Base-by-base conservation (phyloP, 1,140 invertebrate species). In the Pseudomyrmex pallidus region DNA sequence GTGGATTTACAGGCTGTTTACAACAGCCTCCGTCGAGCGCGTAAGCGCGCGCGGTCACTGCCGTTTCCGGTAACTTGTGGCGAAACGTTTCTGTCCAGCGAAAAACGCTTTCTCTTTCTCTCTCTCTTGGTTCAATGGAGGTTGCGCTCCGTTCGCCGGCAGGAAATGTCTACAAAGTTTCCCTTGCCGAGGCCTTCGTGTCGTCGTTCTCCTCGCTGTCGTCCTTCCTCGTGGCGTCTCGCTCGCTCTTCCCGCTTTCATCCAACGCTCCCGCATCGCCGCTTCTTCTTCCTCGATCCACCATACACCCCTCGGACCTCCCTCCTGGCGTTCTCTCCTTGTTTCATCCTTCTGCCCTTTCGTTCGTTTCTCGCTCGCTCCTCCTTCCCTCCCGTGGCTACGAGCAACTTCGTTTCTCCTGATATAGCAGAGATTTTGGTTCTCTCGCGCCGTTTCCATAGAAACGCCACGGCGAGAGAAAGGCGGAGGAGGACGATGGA, bases 141-240 rank as follows among this genome's bases (percentile, higher is more conserved):
- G 78, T 52, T 72, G 63, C 63, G 22, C 35, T 35, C 64, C 59
- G 66, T 76, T 90, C 73, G 85, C 62, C 84, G 85, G 82, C 90
- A 91, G 90, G 90, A 92, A 92, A 90, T 88, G 89, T 91, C 89
- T 92, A 89, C 89, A 82, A 91, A 92, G 90, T 92, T 91, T 90
- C 87, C 85, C 84, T 67, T 46, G 15, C 76, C 61, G 78, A 67
- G 66, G 74, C 84, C 84, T 83, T 22, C 72, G 35, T 35, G 35
- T 35, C 35, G 13, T 82, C 83, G 64, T 82, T 77, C 35, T 35
- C 50, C 64, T 80, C 67, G 66, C 10, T 59, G 66, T 25, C 66
- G 76, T 80, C 66, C 66, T 80, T 80, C 54, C 76, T 80, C 66
- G 76, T 59, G 20, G 64, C 20, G 20, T 78, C 54, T 78, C 66